Percentiles rank a stretch among this genome's conserved stretches.
phyloP scores from a whole-genome alignment of 2,113 vertebrate species.

The Dicrurus megarhynchus region DNA sequence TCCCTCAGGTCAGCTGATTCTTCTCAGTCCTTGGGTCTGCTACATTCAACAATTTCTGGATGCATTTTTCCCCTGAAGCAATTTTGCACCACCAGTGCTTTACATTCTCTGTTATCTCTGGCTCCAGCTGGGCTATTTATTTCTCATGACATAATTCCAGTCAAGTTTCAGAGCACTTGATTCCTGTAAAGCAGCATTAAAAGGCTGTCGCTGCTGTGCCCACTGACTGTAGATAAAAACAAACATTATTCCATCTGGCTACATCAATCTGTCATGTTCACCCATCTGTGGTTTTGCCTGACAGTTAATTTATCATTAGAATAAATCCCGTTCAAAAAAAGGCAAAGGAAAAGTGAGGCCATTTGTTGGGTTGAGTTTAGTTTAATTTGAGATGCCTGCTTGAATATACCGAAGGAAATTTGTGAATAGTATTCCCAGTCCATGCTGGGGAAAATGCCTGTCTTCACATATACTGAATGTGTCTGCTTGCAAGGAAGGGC shows the following conservation, averaged over 20 bases:
- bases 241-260: conserved; percentile 27
- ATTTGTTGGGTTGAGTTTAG: neutral
- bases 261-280: neutral
- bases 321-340: neutral
- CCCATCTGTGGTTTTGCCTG: conserved; percentile 21
- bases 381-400: neutral
- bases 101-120: neutral
- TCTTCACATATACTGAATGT: neutral
- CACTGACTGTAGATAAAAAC: neutral
- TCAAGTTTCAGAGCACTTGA: neutral
- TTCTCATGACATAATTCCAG: conserved; percentile 21
- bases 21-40: neutral
- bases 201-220: neutral
- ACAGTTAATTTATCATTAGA: neutral
- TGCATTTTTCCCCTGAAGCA: neutral
- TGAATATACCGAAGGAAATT: neutral
- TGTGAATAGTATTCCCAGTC: neutral
- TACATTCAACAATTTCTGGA: neutral
- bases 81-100: neutral
- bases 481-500: neutral
- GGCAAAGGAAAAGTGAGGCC: neutral
- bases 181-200: neutral
- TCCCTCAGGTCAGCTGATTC: neutral
- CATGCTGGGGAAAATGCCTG: neutral
- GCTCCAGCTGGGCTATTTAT: neutral